Base-by-base conservation (phyloP, 2,888 invertebrate species). In the Tanytarsus gracilentus region DNA sequence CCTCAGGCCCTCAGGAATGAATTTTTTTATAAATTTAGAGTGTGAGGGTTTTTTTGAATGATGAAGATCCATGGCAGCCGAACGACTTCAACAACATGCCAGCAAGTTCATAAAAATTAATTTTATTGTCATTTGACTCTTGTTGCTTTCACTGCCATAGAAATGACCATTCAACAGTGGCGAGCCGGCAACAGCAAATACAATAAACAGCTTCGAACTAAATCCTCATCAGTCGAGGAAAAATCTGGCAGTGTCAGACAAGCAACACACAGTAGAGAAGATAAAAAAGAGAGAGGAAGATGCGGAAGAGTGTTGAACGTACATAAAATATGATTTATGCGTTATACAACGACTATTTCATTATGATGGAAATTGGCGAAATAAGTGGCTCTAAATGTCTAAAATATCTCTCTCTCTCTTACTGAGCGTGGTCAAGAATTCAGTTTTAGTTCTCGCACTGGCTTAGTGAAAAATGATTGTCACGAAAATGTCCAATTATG, bases 111-210 rank as follows among this genome's bases (percentile, higher is more conserved):
- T 56, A 56, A 56, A 56, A 56, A 39, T 56, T 56, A 56, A 56
- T 56, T 56, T 56, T 56, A 56, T 56, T 56, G 55, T 56, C 53
- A 53, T 53, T 50, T 50, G 50, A 26, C 39, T 33, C 55, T 56
- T 39, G 44, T 44, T 44, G 39, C 23, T 56, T 33, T 39, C 25
- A n/a, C 14, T 39, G 16, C 25, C 55, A 25, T n/a, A 21, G 8
- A 30, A 18, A 11, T 36, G 21, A 18, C 11, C 49, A 2, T 21
- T 27, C 27, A 11, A 4, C 18, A 29, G n/a, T 16, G 9, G 8
- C n/a, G 29, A 18, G n/a, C 8, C 9, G 29, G 44, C 6, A 8
- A n/a, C 3, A 16, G 51, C 3, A 51, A 3, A 51, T 14, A 33
- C 33, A 16, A 29, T 18, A 44, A 44, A 18, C 14, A n/a, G 36